Evolutionary conservation across 2,797 vertebrate genomes (phyloP), one percentile per base, ranked within the genome.

Genomic region (Gallinago stenura): DNA sequence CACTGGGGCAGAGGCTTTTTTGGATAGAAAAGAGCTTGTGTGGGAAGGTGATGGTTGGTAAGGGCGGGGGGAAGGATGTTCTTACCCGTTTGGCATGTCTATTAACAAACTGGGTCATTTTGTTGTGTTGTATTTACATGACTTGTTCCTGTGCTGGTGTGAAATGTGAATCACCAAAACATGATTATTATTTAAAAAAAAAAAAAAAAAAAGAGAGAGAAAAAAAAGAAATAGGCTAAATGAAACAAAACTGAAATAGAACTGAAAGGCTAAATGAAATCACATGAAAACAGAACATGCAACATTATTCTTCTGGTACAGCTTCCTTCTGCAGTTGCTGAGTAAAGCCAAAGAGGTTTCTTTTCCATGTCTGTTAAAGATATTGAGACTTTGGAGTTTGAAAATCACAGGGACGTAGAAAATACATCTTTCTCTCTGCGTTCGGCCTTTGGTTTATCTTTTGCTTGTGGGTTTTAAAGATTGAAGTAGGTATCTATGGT

Each of bases 121-220:
- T 92, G 75, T 83, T 96, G 76, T 91, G 91, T 96, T 96, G 88
- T 96, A 80, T 94, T 91, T 94, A 94, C 94, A 92, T 87, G 85
- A 75, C 83, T 94, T 95, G 90, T 87, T 93, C 77, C 71, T 84
- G 91, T 65, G 91, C 83, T 97, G 87, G 90, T 93, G 94, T 90
- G 94, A 97, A 97, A 79, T 96, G 96, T 96, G 93, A 97, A 96
- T 96, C 95, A 97, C 88, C 83, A 92, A 97, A 97, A 95, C 81
- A 97, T 60, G 93, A 89, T 94, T 87, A 88, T 94, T 87, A 94
- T 96, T 96, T 37, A 20, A 16, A 80, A 91, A 82, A 83, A 87
- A 69, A 83, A 87, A 69, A 33, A 33, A 46, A 46, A 46, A 16
- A 80, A 91, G 79, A 86, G 39, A 39, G 37, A 12, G 37, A 45